These are phyloP conservation scores for Australoheros scitulus DNA, from an alignment of 2,113 vertebrate genomes.

Conservation along the genomic window DNA sequence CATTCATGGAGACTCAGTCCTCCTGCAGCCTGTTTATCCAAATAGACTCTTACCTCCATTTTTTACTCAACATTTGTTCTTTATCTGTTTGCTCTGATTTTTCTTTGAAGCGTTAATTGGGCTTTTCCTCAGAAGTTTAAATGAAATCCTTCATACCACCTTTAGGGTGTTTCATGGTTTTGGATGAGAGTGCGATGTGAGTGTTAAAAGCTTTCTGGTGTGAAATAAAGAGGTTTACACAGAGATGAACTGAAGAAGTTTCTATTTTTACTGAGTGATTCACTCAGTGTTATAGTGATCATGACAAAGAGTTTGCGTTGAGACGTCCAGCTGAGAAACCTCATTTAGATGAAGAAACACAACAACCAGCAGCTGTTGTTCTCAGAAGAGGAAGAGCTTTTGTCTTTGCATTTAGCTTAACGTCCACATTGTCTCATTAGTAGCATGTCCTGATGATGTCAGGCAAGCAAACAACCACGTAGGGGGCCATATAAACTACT, in stretches of 20 bases:
- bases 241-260: constrained; percentile 4
- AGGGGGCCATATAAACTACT: too few species aligned
- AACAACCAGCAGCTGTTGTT: background rate
- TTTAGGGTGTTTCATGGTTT: background rate
- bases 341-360: background rate
- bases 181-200: background rate
- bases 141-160: background rate
- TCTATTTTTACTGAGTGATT: constrained; percentile 43
- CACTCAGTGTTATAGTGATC: background rate
- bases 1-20: background rate
- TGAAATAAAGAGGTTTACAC: constrained; percentile 21
- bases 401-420: background rate
- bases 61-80: background rate
- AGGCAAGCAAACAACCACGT: too few species aligned
- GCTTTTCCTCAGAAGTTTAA: background rate
- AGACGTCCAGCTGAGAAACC: background rate
- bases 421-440: background rate
- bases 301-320: background rate
- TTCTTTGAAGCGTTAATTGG: background rate
- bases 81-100: background rate
- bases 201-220: background rate
- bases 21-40: background rate
- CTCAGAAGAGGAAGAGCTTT: background rate
- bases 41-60: background rate
- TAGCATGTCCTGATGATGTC: too few species aligned